Base-by-base conservation (phyloP, 2,888 invertebrate genomes). In the Agrilus mali region DNA sequence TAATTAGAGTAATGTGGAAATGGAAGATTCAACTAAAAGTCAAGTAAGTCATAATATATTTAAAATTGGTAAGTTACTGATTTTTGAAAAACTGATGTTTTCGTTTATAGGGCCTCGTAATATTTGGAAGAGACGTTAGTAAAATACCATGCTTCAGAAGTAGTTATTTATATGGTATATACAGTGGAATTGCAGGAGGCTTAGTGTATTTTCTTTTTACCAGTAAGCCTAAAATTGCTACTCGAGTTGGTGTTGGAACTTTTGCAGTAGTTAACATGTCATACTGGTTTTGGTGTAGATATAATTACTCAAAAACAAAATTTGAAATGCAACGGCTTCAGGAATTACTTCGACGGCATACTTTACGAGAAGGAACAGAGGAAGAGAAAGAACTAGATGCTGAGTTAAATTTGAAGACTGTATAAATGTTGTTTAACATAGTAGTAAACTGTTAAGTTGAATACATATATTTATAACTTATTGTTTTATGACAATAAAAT, bases 91-190 rank as follows among this genome's bases (percentile, higher is more conserved):
- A 38, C 31, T 2, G 3, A 33, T 17, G 14, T 37, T 7, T 47
- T 50, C 46, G 48, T 38, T 68, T 68, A 42, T 64, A 80, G 78
- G 68, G 73, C 31, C 51, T 81, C 6, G 60, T 72, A 10, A 53
- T 86, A 40, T 84, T 85, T 62, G 86, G 86, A 8, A 71, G 78
- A 52, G 82, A 86, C 64, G 60, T 86, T 16, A 68, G 80, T 0
- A 73, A 82, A 66, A 82, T 88, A 46, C 86, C 86, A 1, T 89
- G 89, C 64, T 87, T 86, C 61, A 73, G 85, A 48, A 78, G 77
- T 55, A 84, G 84, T 60, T 81, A 83, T 57, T 60, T 88, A 0
- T 81, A 82, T 63, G 86, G 87, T 8, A 75, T 86, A 41, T 65
- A 74, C 40, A 73, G 82, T 36, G 87, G 87, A 39, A 56, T 87